Evolutionary conservation across 2,797 vertebrate species (phyloP).

Genomic region (Margarornis squamiger): DNA sequence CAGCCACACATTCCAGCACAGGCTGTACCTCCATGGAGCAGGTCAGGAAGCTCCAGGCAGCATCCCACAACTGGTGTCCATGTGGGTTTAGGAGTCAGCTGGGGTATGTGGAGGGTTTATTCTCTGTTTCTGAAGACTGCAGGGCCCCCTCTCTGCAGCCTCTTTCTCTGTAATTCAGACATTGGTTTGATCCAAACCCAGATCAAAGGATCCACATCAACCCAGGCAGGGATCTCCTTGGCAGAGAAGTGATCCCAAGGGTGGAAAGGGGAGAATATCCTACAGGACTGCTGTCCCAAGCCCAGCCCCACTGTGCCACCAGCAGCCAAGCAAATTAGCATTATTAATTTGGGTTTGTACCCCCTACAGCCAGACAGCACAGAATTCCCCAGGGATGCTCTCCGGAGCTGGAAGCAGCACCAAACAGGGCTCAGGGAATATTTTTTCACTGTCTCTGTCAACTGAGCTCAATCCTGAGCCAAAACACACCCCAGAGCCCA

Average conservation of each 20-base stretch:
- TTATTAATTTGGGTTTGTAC: neutral
- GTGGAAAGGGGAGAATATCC: neutral
- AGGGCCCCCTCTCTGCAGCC: neutral
- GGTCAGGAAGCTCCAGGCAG: neutral
- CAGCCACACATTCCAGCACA: accelerated
- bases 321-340: neutral
- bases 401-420: neutral
- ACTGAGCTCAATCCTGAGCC: neutral
- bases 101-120: accelerated
- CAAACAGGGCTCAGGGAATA: neutral
- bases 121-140: neutral
- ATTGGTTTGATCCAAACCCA: accelerated
- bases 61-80: accelerated
- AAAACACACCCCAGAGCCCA: neutral
- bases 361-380: neutral
- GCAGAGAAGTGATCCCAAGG: neutral
- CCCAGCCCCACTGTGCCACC: neutral
- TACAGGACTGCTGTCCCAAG: neutral
- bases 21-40: neutral
- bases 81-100: neutral
- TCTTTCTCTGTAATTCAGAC: neutral
- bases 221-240: too few relatives aligned
- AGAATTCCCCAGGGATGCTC: neutral
- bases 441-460: neutral
- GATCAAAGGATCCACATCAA: accelerated